Conservation (phyloP, 1,140 invertebrate species). For the Platyscapa corneri region DNA sequence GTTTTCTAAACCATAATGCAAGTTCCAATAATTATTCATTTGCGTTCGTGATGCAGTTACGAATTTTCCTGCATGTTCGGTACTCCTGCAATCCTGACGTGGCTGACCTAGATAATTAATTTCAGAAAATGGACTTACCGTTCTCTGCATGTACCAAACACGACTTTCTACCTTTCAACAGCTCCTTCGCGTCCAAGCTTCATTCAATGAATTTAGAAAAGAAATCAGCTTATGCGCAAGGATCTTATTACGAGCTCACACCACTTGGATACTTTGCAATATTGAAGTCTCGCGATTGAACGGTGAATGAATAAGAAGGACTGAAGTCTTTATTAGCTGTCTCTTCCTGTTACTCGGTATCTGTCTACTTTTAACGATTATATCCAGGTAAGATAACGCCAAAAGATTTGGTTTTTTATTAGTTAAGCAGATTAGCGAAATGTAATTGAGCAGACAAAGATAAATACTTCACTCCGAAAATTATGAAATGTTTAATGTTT, state of each 20-base stretch:
- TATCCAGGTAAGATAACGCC: neutral
- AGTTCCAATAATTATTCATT: neutral
- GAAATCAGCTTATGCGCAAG: neutral
- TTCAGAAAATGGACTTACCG: conserved; percentile 14
- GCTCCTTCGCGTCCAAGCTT: neutral
- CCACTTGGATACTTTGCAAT: neutral
- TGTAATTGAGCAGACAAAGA: no score
- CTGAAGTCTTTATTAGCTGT: neutral
- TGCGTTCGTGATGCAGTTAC: neutral
- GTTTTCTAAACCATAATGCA: neutral
- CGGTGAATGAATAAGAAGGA: neutral
- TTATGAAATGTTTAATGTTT: no score
- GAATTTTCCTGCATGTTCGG: neutral
- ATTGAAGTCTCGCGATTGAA: neutral
- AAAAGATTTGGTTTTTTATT: no score
- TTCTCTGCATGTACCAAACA: conserved; percentile 1
- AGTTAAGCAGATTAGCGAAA: no score
- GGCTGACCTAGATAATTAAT: conserved; percentile 18
- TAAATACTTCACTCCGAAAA: no score
- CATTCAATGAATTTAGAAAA: neutral
- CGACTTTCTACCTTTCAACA: conserved; percentile 21
- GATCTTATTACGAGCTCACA: neutral
- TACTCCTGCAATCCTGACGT: neutral
- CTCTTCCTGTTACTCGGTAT: neutral
- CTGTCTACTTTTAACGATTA: neutral